A percentile compares a stretch with the other conserved stretches of the same genome.
phyloP scores from a whole-genome alignment of 2,888 invertebrate species.

The Drosophila yooni region DNA sequence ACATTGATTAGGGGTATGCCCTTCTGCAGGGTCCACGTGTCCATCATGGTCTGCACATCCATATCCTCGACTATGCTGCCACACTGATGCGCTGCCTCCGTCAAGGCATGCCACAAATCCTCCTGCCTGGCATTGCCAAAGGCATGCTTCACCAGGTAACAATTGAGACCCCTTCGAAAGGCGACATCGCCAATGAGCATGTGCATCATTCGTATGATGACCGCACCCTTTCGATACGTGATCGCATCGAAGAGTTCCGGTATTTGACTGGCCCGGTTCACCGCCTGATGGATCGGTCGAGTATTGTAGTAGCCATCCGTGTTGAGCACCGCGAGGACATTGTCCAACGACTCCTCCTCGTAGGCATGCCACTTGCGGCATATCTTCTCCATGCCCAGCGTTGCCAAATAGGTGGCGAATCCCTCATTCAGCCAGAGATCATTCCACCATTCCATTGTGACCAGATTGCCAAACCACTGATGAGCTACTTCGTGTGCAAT shows the following conservation, averaged over 20 bases:
- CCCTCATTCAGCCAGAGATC: slow-evolving; percentile 92
- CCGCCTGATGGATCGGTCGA: slow-evolving; percentile 90
- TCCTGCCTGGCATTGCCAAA: slow-evolving; percentile 92
- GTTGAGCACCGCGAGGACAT: slow-evolving; percentile 87
- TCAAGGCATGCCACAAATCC: slow-evolving; percentile 92
- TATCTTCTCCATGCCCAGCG: slow-evolving; percentile 86
- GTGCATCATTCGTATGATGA: slow-evolving; percentile 96
- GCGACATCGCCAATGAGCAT: slow-evolving; percentile 92
- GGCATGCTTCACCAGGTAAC: slow-evolving; percentile 88
- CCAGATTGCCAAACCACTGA: slow-evolving; percentile 92
- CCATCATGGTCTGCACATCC: slow-evolving; percentile 91
- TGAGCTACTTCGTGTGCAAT: slow-evolving; percentile 90
- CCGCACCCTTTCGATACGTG: slow-evolving; percentile 93
- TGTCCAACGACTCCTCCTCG: slow-evolving; percentile 86
- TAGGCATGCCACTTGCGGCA: slow-evolving; percentile 88
- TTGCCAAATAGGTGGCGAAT: slow-evolving; percentile 89
- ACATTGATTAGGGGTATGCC: slow-evolving; percentile 92
- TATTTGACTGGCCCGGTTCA: slow-evolving; percentile 90
- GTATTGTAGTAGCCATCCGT: slow-evolving; percentile 90
- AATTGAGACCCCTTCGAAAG: slow-evolving; percentile 88
- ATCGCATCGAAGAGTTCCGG: slow-evolving; percentile 93
- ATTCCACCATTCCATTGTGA: slow-evolving; percentile 93
- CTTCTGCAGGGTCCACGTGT: slow-evolving; percentile 93
- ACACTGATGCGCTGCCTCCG: slow-evolving; percentile 86
- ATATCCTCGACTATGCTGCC: slow-evolving; percentile 86